Base-by-base conservation (phyloP, 2,113 vertebrate genomes). In the Mustela lutreola region DNA sequence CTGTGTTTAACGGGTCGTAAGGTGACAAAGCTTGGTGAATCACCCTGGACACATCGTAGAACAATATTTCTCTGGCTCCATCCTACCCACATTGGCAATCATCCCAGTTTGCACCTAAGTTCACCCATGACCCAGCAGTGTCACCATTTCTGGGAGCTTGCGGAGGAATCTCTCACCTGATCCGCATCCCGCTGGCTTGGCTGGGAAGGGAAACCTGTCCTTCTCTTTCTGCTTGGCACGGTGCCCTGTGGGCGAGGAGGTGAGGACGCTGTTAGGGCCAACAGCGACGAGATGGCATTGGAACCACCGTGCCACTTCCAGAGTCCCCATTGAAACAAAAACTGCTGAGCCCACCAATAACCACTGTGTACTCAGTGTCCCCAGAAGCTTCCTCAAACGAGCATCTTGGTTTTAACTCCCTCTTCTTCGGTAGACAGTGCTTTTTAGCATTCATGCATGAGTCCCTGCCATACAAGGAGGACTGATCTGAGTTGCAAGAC, bases 201-300 rank as follows among this genome's bases (percentile, higher is more conserved):
- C 73, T 31, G 31, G 11, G 9, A 4, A 1, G 2, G 1, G 42
- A 73, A 48, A 7, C 2, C 18, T 58, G 31, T 2, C 2, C 48
- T 42, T 90, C 65, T 58, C 48, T 53, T 75, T 88, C 60, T 63
- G 42, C 8, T 93, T 50, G 88, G 33, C 28, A 42, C 48, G 31
- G n/a, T 1, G 56, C 42, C 2, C 58, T 45, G 1, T 2, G 33
- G 26, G 7, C 11, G 45, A 82, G n/a, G 33, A 48, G n/a, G 15
- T 65, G 11, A 97, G 45, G 42, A 60, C 15, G 14, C 33, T 16
- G 5, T 42, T 1, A 2, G 21, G 22, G 19, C 8, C 22, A 10
- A 81, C 7, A 11, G 39, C 18, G 56, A 28, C 11, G 89, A 85
- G n/a, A 42, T 8, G 36, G 31, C 1, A 0, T 11, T 14, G 56